phyloP scores from a whole-genome alignment of 53 echinoderm and acorn worm genomes.

The Zoroaster sp. region DNA sequence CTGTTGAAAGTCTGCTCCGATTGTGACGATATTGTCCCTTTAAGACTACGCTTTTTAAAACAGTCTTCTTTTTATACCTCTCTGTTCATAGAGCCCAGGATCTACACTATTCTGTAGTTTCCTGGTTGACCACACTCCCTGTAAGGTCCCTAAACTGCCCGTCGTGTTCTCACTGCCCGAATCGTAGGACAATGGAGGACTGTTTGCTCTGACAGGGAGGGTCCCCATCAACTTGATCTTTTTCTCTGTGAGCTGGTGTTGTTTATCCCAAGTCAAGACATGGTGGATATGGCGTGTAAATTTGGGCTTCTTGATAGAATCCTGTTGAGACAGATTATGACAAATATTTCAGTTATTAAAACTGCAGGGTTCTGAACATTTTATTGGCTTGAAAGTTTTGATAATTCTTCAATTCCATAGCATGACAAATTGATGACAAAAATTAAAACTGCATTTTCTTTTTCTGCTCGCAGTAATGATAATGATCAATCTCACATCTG shows the following conservation, averaged over 20 bases:
- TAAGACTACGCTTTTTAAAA: too few relatives aligned
- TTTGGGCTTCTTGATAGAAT: conserved; percentile 63
- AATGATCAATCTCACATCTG: too few relatives aligned
- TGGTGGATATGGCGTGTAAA: conserved; percentile 55
- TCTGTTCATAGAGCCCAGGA: conserved; percentile 38
- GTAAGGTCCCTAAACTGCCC: conserved; percentile 1
- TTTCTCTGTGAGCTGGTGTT: conserved; percentile 20
- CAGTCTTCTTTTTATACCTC: too few relatives aligned
- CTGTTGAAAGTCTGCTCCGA: too few relatives aligned
- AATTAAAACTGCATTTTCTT: too few relatives aligned
- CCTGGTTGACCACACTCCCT: conserved; percentile 52
- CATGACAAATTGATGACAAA: too few relatives aligned
- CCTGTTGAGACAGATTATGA: background rate
- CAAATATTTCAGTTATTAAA: background rate
- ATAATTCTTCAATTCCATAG: too few relatives aligned
- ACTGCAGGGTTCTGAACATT: too few relatives aligned
- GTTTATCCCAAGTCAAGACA: background rate
- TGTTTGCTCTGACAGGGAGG: background rate
- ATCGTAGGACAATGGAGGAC: background rate
- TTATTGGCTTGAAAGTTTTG: too few relatives aligned
- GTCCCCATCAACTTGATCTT: conserved; percentile 34
- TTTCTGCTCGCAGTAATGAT: too few relatives aligned
- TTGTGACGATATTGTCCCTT: too few relatives aligned
- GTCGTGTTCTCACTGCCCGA: background rate
- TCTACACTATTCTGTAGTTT: conserved; percentile 37